Conservation (phyloP, 2,797 vertebrate species). For the Sardinella longiceps region DNA sequence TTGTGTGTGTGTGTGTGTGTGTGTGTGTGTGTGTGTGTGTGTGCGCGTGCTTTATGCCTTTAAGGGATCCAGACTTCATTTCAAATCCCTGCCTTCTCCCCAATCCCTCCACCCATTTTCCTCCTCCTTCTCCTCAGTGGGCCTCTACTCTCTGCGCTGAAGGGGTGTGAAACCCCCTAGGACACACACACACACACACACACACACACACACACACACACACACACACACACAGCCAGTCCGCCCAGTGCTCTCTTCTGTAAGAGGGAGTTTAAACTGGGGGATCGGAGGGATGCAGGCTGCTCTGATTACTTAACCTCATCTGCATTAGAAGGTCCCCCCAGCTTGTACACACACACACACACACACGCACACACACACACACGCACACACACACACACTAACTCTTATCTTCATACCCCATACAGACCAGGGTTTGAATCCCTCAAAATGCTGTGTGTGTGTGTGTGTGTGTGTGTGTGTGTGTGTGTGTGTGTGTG, state of each 20-base stretch:
- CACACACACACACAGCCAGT: neutral
- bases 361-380: neutral
- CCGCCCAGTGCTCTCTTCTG: neutral
- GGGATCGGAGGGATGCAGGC: slow-evolving; percentile 1
- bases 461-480: neutral
- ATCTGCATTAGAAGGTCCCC: slow-evolving; percentile 41
- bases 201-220: slow-evolving; percentile 21
- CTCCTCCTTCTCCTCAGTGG: neutral
- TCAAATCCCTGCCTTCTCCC: neutral
- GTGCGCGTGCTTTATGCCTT: neutral
- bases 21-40: slow-evolving; percentile 1
- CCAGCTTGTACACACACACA: neutral
- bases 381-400: neutral
- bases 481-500: neutral
- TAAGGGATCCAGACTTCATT: slow-evolving; percentile 5
- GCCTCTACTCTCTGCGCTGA: neutral
- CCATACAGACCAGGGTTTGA: neutral
- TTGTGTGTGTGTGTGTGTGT: slow-evolving; percentile 7
- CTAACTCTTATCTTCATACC: neutral
- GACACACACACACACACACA: neutral
- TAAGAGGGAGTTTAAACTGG: neutral
- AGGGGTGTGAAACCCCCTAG: neutral
- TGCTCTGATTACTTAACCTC: slow-evolving; percentile 41
- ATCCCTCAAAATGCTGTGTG: neutral
- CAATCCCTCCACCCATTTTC: neutral